Conservation (phyloP, 2,888 invertebrate species). For the Thelaira solivaga region DNA sequence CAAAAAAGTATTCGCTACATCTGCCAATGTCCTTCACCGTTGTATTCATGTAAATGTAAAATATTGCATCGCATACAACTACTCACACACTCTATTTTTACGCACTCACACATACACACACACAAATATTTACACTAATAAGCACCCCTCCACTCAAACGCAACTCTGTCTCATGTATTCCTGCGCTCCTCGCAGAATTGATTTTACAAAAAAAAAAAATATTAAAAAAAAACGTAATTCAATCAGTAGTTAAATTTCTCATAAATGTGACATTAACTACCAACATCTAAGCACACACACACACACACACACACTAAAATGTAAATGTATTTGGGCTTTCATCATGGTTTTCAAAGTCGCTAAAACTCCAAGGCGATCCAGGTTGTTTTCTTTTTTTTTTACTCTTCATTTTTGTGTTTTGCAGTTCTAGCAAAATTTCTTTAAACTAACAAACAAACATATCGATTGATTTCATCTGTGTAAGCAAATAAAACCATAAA, state of each 20-base stretch:
- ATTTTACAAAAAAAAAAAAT: too few species aligned
- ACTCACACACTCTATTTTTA: too few species aligned
- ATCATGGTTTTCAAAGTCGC: conserved; percentile 17
- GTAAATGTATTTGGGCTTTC: conserved; percentile 19
- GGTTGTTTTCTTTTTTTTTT: too few species aligned
- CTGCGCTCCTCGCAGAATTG: conserved; percentile 5
- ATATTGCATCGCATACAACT: too few species aligned
- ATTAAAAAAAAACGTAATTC: conserved; percentile 38
- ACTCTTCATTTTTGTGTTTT: neutral
- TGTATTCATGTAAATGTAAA: conserved; percentile 62
- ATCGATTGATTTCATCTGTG: conserved; percentile 47
- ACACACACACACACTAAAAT: neutral
- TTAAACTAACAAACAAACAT: conserved; percentile 49
- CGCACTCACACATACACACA: conserved; percentile 15
- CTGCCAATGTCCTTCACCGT: conserved; percentile 65
- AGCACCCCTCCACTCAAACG: neutral
- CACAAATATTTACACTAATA: neutral
- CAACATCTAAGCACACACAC: neutral
- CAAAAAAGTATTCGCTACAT: conserved; percentile 61
- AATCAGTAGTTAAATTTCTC: conserved; percentile 30
- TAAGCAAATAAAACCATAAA: conserved; percentile 18
- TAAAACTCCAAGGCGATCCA: conserved; percentile 31
- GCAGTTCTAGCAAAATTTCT: conserved; percentile 13
- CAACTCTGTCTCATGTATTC: neutral
- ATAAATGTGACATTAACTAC: conserved; percentile 11